These are phyloP conservation scores for Coptodon bakossiorum DNA, from an alignment of 2,113 vertebrate species.

Conservation along the genomic window DNA sequence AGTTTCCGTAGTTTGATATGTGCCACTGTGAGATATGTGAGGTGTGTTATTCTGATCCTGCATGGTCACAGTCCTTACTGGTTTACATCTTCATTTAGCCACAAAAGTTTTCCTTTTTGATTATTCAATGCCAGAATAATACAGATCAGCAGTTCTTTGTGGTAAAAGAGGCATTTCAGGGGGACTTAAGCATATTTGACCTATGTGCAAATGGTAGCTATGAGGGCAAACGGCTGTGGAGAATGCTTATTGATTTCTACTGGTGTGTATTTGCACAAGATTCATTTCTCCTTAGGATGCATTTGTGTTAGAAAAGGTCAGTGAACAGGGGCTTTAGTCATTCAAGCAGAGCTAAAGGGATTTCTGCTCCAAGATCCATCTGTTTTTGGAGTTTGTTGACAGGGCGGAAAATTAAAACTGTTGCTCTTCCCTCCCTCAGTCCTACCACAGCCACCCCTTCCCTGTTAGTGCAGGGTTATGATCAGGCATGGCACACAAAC, in stretches of 20 bases:
- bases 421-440: constrained; percentile 31
- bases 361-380: constrained; percentile 59
- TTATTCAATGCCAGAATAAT: background rate
- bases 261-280: constrained; percentile 47
- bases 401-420: constrained; percentile 57
- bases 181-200: constrained; percentile 37
- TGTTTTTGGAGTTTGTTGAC: constrained; percentile 64
- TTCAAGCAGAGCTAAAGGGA: constrained; percentile 62
- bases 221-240: constrained; percentile 15
- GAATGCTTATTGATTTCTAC: constrained; percentile 59
- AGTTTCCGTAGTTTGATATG: background rate
- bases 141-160: background rate
- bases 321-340: constrained; percentile 47
- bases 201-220: constrained; percentile 33
- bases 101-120: background rate
- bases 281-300: constrained; percentile 52
- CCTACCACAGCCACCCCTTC: background rate
- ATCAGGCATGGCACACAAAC: background rate
- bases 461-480: background rate
- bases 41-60: background rate
- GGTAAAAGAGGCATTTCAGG: constrained; percentile 4
- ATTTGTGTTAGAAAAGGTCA: constrained; percentile 49
- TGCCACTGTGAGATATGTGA: background rate
- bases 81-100: background rate
- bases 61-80: background rate